Evolutionary conservation across 2,888 invertebrate genomes (phyloP).

Genomic region (Chaitophorus viminalis): DNA sequence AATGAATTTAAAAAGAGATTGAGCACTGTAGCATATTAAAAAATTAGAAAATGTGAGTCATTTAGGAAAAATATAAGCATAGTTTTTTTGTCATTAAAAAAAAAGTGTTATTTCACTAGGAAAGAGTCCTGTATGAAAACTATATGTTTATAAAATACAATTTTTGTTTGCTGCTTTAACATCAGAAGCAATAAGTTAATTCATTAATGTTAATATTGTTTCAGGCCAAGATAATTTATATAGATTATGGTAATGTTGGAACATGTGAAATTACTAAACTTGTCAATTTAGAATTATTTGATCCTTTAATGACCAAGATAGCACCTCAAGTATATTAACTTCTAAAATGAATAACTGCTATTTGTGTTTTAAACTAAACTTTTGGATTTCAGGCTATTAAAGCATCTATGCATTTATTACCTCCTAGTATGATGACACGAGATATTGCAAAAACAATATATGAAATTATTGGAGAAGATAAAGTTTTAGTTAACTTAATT

Average conservation of each 20-base stretch:
- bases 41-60: too few species aligned
- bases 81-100: too few species aligned
- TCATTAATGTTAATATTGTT: not conserved
- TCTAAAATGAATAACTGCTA: not conserved
- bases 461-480: constrained; percentile 37
- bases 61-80: too few species aligned
- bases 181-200: not conserved
- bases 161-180: not conserved
- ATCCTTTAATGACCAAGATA: constrained; percentile 53
- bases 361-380: not conserved
- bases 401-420: constrained; percentile 54
- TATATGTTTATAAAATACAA: too few species aligned
- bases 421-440: constrained; percentile 46
- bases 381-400: constrained; percentile 34
- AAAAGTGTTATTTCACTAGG: too few species aligned
- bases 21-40: too few species aligned
- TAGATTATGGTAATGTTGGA: constrained; percentile 52
- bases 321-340: constrained; percentile 42
- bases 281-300: constrained; percentile 23
- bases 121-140: too few species aligned
- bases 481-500: constrained; percentile 48
- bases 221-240: constrained; percentile 49
- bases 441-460: constrained; percentile 41
- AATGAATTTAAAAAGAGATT: too few species aligned
- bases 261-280: constrained; percentile 51